Evolutionary conservation across 2,888 invertebrate species (phyloP).

Genomic region (Ellobium chinense): DNA sequence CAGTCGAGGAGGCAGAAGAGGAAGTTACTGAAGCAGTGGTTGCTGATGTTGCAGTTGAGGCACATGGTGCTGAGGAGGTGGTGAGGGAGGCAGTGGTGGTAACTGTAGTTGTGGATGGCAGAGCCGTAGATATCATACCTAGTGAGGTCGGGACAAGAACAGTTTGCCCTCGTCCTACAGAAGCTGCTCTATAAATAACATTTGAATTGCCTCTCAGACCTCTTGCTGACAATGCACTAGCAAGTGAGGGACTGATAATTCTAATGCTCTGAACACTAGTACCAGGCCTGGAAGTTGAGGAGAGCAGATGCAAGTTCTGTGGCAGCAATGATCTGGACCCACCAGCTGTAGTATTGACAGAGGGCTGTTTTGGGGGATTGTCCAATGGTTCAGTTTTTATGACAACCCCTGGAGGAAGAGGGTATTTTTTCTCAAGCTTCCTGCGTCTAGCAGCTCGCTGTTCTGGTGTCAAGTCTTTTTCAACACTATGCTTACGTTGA

Average conservation of each 20-base stretch:
- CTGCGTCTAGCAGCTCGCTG: conserved; percentile 47
- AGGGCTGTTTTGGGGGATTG: background rate
- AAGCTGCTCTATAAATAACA: conserved; percentile 35
- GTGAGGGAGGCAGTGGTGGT: background rate
- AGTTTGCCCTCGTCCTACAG: conserved; percentile 29
- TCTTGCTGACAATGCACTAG: conserved; percentile 14
- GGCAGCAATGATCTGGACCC: conserved; percentile 30
- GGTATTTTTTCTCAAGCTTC: conserved; percentile 47
- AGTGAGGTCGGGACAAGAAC: conserved; percentile 25
- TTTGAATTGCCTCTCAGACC: conserved; percentile 1
- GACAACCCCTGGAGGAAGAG: conserved; percentile 51
- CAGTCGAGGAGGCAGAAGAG: background rate
- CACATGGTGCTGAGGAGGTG: background rate
- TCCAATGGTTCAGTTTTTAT: conserved; percentile 52
- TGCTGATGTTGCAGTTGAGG: background rate
- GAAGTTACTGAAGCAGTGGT: background rate
- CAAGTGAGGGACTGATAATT: conserved; percentile 24
- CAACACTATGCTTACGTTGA: conserved; percentile 24
- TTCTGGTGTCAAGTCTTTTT: conserved; percentile 37
- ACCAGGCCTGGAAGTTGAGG: conserved; percentile 17
- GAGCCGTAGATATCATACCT: background rate
- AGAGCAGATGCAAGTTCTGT: conserved; percentile 35
- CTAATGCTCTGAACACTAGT: conserved; percentile 17
- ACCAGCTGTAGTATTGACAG: background rate
- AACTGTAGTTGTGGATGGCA: background rate